These are phyloP conservation scores for Drusus annulatus DNA, from an alignment of 1,140 invertebrate genomes.

Conservation along the genomic window DNA sequence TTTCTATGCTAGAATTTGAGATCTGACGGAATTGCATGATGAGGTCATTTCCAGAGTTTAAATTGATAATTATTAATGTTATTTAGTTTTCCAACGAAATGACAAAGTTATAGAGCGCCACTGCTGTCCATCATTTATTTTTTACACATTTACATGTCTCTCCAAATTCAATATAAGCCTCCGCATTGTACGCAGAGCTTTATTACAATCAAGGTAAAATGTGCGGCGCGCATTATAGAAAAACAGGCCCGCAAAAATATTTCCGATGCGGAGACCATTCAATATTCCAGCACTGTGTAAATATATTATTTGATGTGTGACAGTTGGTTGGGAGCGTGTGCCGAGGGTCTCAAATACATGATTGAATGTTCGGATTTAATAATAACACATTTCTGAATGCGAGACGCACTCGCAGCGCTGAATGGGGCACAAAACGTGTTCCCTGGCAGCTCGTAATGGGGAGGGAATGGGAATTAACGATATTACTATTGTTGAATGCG, in stretches of 20 bases:
- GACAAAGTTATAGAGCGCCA: too few species aligned
- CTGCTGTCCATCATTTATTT: too few species aligned
- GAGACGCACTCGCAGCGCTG: too few species aligned
- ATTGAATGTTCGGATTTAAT: constrained; percentile 1
- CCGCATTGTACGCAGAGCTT: not conserved
- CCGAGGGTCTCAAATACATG: constrained; percentile 39
- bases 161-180: constrained; percentile 22
- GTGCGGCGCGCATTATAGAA: constrained; percentile 23
- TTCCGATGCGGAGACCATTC: constrained; percentile 40
- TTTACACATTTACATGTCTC: constrained; percentile 1
- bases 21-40: too few species aligned
- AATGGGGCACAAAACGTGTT: too few species aligned
- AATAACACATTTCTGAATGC: not conserved
- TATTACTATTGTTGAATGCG: too few species aligned
- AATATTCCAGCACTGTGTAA: constrained; percentile 27
- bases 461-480: constrained; percentile 10
- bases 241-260: constrained; percentile 40
- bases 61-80: too few species aligned
- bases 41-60: too few species aligned
- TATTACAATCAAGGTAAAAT: constrained; percentile 35
- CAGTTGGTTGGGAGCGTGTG: constrained; percentile 29
- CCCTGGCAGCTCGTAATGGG: not conserved
- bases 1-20: too few species aligned
- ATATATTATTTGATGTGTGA: constrained; percentile 50
- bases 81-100: too few species aligned